Evolutionary conservation across 2,888 invertebrate species (phyloP), one percentile per base, ranked within the genome.

Genomic region (Leucophenga maculata): DNA sequence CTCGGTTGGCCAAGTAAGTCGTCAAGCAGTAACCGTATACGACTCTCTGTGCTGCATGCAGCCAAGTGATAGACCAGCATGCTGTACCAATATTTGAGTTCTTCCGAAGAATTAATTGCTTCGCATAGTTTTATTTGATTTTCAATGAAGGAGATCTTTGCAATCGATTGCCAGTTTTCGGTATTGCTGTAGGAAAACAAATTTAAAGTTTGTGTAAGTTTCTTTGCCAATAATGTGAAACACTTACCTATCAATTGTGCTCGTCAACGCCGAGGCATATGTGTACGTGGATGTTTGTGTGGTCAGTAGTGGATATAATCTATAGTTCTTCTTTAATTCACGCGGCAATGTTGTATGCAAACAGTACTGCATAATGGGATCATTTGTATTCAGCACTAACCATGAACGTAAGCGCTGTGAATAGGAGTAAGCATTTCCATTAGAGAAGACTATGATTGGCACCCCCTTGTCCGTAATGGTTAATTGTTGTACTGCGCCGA

Each of bases 371-470:
- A 89, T 88, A 52, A 91, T 86, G 3, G 91, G 90, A 86, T 91
- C 91, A 69, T 89, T 86, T 16, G 91, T 90, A 87, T 90, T 91
- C 84, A 91, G 74, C 78, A 87, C 81, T 85, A 90, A 75, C 97
- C 95, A 94, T 6, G 93, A 90, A 80, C 92, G 92, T 82, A 97
- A 90, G 82, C 94, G 93, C 75, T 91, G 90, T 77, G 94, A 93
- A 87, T 94, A 97, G 70, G 95, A 93, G 84, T 94, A 97, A 1
- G 96, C 94, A 85, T 94, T 93, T 26, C 96, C 95, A 85, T 94
- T 95, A 44, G 93, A 94, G 46, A 97, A 91, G n/a, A 94, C 92
- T 74, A 98, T 90, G 85, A 97, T 91, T 0, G 97, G 97, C 84
- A 93, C 91, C 31, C 95, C 95, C 73, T 93, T 92, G 73, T 94